Conservation (phyloP, 2,797 vertebrate species). For the Calcarius lapponicus region DNA sequence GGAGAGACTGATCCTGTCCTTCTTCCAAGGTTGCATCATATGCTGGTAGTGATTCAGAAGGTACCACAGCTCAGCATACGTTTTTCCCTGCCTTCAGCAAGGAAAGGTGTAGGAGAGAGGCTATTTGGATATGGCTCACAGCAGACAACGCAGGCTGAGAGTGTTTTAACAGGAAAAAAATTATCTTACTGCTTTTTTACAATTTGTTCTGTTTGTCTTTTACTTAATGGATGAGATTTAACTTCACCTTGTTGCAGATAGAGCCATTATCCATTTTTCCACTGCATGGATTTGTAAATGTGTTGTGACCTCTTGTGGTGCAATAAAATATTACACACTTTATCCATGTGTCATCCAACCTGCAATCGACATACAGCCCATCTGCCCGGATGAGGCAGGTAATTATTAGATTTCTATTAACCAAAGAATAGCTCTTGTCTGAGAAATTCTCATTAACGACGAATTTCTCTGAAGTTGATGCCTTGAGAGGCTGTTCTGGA, state of each 20-base stretch:
- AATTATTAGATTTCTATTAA: background rate
- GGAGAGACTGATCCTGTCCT: background rate
- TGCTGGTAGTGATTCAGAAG: background rate
- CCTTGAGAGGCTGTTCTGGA: background rate
- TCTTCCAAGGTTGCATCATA: conserved; percentile 21
- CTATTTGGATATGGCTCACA: conserved; percentile 57
- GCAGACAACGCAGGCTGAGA: conserved; percentile 33
- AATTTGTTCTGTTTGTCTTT: conserved; percentile 27
- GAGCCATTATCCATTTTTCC: background rate
- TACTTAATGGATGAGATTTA: conserved; percentile 12
- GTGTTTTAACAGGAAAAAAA: conserved; percentile 46
- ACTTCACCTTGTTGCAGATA: background rate
- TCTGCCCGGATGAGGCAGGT: background rate
- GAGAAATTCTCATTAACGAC: background rate
- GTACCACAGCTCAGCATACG: conserved; percentile 19
- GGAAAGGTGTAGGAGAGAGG: conserved; percentile 53
- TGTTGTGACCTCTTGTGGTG: conserved; percentile 69
- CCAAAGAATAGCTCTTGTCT: background rate
- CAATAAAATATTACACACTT: conserved; percentile 43
- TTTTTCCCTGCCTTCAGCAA: conserved; percentile 57
- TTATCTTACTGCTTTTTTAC: background rate
- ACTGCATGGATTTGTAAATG: conserved; percentile 38
- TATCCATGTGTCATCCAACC: background rate
- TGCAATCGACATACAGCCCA: background rate
- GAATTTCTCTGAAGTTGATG: background rate